Base-by-base conservation (phyloP, 2,888 invertebrate species). In the Drosophila limbata region DNA sequence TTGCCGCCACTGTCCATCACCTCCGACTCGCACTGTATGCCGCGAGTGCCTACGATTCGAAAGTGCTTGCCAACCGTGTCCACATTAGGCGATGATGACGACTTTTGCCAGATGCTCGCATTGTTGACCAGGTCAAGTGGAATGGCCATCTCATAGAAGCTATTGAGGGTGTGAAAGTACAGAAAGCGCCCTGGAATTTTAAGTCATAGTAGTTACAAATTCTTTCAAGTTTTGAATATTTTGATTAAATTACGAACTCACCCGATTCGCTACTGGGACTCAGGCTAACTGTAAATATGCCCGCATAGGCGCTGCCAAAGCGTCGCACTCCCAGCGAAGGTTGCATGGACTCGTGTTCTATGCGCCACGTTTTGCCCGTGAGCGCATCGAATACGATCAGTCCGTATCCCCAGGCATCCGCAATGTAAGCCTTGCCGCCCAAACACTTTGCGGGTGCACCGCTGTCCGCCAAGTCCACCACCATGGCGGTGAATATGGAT, bases 21-120 rank as follows among this genome's bases (percentile, higher is more conserved):
- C 92, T 96, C 94, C 0, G 96, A 95, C 10, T 95, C 96, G 13
- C 95, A 94, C 90, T 97, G 97, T 0, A 95, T 94, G 60, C 96
- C 94, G 55, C 94, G 93, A 68, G 92, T 91, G 47, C 94, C 92
- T 69, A 95, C 94, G 51, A 94, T 86, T 28, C 93, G 91, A 84
- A 95, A 95, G 19, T 93, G 91, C 51, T 93, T 52, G 17, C 64
- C 44, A 1, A 40, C 28, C 5, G 93, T 92, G 0, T 90, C 91
- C 0, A 93, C 10, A 31, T 13, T 91, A 6, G 92, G 91, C 47
- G 93, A 81, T 5, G 92, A 91, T 47, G 93, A 81, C 0, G 71
- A 59, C 1, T 6, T 28, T 13, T 65, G 60, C 91, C 95, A 95
- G 4, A 85, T 39, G 0, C 93, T 92, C 11, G 91, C 87, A 81